Evolutionary conservation across 1,140 invertebrate genomes (phyloP), one percentile per base, ranked within the genome.

Genomic region (Zaprionus gabonicus): DNA sequence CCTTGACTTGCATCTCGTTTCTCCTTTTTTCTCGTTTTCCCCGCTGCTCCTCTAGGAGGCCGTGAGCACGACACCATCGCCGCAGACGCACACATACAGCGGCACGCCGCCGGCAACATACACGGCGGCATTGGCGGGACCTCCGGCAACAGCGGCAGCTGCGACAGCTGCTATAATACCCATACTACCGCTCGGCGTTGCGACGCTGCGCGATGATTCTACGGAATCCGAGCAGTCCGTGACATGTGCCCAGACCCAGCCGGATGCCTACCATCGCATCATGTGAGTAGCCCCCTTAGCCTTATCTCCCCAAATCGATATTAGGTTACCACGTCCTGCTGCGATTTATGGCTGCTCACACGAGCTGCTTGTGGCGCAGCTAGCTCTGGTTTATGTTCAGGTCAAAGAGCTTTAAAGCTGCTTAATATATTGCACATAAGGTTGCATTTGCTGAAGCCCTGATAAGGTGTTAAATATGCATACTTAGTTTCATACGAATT

Each of bases 91-190:
- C 75, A 84, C 81, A 77, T 59, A 76, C 10, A 80, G 55, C 77
- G 91, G 90, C 70, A 80, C 79, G 80, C 69, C 78, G 65, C 64
- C 77, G 31, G 68, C 75, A 75, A 78, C 77, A 78, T 76, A 78
- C 73, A 77, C 92, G 81, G 81, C 91, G 82, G 86, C 84, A 88
- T 90, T 92, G 91, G 81, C 91, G 84, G 91, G 82, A 79, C 92
- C 92, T 71, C 88, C 92, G 82, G 91, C 92, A 93, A 93, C 92
- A 81, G 91, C 91, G 71, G 91, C 91, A 86, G 92, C 92, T 84
- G 92, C 92, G 57, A 92, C 92, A 91, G 92, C 92, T 91, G 92
- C 92, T 55, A 93, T 93, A 80, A 93, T 93, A 67, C 92, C 92
- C 27, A 93, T 93, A 49, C 27, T 93, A 79, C 92, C 92, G 82